phyloP scores from a whole-genome alignment of 2,113 vertebrate species.

The Theristicus caerulescens region DNA sequence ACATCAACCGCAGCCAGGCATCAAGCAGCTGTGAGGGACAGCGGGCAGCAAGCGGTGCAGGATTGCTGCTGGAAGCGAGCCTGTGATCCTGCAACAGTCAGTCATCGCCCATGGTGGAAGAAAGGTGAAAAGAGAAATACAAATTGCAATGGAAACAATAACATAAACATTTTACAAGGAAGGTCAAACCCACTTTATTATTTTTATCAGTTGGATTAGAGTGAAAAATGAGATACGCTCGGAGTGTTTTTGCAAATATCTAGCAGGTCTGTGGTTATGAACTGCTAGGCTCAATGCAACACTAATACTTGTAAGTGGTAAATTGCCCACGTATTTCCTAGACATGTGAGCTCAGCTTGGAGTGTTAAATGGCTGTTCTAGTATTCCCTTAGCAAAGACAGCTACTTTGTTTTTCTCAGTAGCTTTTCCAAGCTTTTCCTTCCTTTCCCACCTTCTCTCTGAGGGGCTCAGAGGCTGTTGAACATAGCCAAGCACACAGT shows the following conservation, averaged over 20 bases:
- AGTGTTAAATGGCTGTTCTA: background rate
- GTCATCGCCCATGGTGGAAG: accelerated
- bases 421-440: background rate
- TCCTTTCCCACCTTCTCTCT: background rate
- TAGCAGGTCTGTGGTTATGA: background rate
- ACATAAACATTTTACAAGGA: background rate
- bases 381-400: background rate
- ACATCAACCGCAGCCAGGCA: background rate
- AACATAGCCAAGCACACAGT: background rate
- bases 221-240: background rate
- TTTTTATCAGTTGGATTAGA: background rate
- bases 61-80: background rate
- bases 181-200: background rate
- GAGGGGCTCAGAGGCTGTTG: background rate
- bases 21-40: background rate
- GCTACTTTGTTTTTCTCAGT: background rate
- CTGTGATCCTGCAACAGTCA: background rate
- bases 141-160: background rate
- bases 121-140: background rate
- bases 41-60: accelerated
- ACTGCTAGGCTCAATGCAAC: background rate
- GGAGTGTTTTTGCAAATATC: background rate
- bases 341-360: background rate
- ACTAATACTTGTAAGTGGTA: background rate
- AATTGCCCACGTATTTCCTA: background rate